phyloP scores from a whole-genome alignment of 2,113 vertebrate species.

The Chaetops frenatus region DNA sequence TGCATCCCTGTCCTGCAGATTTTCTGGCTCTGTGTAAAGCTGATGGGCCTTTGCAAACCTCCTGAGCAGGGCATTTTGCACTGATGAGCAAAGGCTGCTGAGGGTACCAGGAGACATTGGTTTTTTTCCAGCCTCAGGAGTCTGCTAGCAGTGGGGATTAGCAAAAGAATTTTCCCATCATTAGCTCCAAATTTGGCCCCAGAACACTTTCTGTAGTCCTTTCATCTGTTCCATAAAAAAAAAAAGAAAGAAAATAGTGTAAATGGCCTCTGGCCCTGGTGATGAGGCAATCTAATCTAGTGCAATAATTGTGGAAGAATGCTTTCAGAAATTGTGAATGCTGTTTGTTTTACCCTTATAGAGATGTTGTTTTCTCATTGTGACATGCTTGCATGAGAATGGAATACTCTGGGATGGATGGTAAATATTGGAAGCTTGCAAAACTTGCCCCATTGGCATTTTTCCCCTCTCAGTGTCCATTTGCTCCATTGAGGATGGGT shows the following conservation, averaged over 20 bases:
- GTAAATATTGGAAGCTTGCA: neutral
- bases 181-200: constrained; percentile 32
- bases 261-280: constrained; percentile 27
- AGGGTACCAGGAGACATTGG: neutral
- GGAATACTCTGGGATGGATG: neutral
- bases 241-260: neutral
- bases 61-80: neutral
- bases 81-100: neutral
- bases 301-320: constrained; percentile 42
- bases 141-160: constrained; percentile 28
- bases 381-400: neutral
- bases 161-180: constrained; percentile 54
- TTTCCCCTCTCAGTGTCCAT: neutral
- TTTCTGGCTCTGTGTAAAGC: neutral
- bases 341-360: constrained; percentile 51
- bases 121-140: constrained; percentile 5
- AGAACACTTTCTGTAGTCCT: constrained; percentile 47
- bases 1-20: neutral
- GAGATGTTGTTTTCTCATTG: constrained; percentile 14
- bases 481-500: accelerated
- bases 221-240: constrained; percentile 30
- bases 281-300: constrained; percentile 55
- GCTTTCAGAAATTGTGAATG: constrained; percentile 15
- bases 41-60: neutral
- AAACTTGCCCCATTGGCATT: neutral